Conservation (phyloP, 2,888 invertebrate species). For the Platycnemis pennipes region DNA sequence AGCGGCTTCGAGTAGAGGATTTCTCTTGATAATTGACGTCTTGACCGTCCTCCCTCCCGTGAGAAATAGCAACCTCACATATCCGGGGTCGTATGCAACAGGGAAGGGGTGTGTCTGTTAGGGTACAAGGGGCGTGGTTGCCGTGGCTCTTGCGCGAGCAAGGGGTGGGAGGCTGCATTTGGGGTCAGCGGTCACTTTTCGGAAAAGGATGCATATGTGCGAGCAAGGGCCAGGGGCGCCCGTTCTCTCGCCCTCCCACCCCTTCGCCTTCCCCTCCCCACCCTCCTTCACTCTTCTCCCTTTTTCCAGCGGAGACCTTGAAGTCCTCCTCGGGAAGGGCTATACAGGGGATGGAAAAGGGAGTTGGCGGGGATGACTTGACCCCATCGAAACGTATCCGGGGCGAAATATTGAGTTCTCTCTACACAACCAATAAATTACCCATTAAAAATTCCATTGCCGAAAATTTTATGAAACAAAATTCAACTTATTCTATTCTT, state of each 20-base stretch:
- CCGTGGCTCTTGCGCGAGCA: not conserved
- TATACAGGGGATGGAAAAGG: not conserved
- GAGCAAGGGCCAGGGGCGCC: not conserved
- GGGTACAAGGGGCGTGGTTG: not conserved
- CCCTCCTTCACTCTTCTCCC: not conserved
- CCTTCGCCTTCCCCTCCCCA: too few species aligned
- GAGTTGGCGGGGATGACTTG: not conserved
- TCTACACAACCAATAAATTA: not conserved
- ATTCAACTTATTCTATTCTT: too few species aligned
- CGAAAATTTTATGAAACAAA: too few species aligned
- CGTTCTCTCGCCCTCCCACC: not conserved
- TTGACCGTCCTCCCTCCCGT: not conserved
- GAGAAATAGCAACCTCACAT: not conserved
- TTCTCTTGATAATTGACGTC: not conserved
- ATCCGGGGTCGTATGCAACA: not conserved
- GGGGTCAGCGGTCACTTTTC: constrained; percentile 19
- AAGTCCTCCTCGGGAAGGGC: not conserved
- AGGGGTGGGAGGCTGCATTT: not conserved
- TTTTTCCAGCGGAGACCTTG: not conserved
- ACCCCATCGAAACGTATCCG: not conserved
- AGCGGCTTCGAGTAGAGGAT: not conserved
- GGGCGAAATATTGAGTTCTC: not conserved
- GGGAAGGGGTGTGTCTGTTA: not conserved
- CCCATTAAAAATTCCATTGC: too few species aligned
- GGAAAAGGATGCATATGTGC: constrained; percentile 9